Evolutionary conservation across 1,140 invertebrate species (phyloP), one percentile per base, ranked within the genome.

Genomic region (Camponotus vicinus): DNA sequence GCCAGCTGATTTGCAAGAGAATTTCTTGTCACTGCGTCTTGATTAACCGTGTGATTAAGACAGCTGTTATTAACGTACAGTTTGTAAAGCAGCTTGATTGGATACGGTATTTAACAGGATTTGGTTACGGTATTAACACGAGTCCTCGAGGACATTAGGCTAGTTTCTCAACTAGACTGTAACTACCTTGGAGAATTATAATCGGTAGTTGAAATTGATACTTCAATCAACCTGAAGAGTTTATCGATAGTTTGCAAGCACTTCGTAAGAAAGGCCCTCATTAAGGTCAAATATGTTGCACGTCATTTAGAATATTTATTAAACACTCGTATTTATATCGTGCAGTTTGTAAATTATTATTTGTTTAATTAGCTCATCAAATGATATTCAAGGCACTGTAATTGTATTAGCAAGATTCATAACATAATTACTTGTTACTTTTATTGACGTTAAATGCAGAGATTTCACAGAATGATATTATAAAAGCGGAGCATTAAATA

Each of bases 181-280:
- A 86, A 86, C 64, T 86, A 80, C 55, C 49, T 52, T 63, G 42
- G 27, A 82, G 64, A 49, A 86, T 52, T 86, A 70, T 82, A 86
- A 86, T 82, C 76, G 55, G 77, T 52, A 86, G 67, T 37, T 55
- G 77, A 52, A 75, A 86, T 57, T 86, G 77, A 86, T 86, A 80
- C 40, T 80, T 59, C 61, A 86, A 78, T 86, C 77, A 86, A 86
- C 42, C 64, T 82, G 66, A 69, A 79, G 85, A 69, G 76, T 71
- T 86, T 82, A 71, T 86, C 85, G 77, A 86, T 86, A 79, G 76
- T 86, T 86, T 18, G 77, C 67, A 77, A 57, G 49, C 13, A n/a
- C 49, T 79, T 79, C 64, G 11, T 67, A 67, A 83, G 79, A 83
- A 83, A 83, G 55, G n/a, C 40, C 9, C 61, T 85, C 82, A 78